Base-by-base conservation (phyloP, 2,797 vertebrate species). In the Harpagifer antarcticus region DNA sequence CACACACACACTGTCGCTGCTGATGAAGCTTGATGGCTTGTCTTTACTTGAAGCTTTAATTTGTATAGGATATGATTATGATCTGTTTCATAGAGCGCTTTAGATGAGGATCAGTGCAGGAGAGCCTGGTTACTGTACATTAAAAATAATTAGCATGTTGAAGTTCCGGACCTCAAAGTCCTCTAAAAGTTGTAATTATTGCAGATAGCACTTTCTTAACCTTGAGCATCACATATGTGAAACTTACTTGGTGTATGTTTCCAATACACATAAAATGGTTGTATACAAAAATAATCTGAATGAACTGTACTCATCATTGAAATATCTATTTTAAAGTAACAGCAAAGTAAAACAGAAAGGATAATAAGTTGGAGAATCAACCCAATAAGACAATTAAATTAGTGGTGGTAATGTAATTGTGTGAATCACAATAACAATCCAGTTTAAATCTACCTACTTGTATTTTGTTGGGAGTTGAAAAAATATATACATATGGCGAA, bases 11-110 rank as follows among this genome's bases (percentile, higher is more conserved):
- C n/a, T 69, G 85, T 78, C 77, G 70, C 74, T 59, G 69, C 70
- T 56, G 76, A 83, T 85, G 64, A 85, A 80, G 74, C 61, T 2
- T 61, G 76, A 86, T 48, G 63, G 78, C 71, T 81, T 40, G 16
- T 61, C 70, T 59, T 72, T 52, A 78, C 61, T 74, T 47, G 19
- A 50, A 19, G 50, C 57, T 72, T 80, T 74, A 66, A 80, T 74
- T 75, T 55, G n/a, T 50, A 40, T 50, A 65, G 23, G 33, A 59
- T 68, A 59, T 14, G 62, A 73, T 74, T 14, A 50, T 75, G 55
- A 82, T 52, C 40, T 17, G n/a, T 62, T 79, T 52, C 57, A 47
- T 44, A 42, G 45, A 4, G 37, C 11, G 16, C 33, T 31, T 27
- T 31, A 47, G 48, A 58, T 56, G 19, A 45, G 58, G 19, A 62